phyloP scores from a whole-genome alignment of 2,888 invertebrate species.

The Neoitamus cyanurus region DNA sequence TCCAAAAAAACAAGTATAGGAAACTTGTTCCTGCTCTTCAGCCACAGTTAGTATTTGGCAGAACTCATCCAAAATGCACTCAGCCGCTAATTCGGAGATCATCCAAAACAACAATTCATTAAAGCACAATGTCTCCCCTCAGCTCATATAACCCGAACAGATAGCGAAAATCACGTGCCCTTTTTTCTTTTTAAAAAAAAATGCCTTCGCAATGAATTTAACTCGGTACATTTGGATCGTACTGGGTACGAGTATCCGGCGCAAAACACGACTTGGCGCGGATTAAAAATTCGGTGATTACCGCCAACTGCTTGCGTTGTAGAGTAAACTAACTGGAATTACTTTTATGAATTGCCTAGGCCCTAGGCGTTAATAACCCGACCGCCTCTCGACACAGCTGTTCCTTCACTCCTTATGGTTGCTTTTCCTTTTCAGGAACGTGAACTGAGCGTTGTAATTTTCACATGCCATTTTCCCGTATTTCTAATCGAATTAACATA shows the following conservation, averaged over 20 bases:
- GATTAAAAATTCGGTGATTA: neutral
- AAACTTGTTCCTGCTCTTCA: no score
- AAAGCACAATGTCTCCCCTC: conserved; percentile 11
- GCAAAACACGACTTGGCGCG: neutral
- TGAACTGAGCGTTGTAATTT: conserved; percentile 76
- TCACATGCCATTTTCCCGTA: conserved; percentile 74
- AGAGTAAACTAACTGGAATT: neutral
- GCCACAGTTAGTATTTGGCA: no score
- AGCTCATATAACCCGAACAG: conserved; percentile 14
- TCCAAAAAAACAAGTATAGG: no score
- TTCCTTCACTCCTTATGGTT: conserved; percentile 72
- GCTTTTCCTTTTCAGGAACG: conserved; percentile 76
- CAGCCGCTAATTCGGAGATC: neutral
- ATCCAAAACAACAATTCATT: neutral
- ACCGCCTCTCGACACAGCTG: no score
- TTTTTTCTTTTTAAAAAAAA: no score
- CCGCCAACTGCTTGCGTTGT: neutral
- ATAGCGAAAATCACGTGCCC: conserved; percentile 13
- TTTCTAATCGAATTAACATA: conserved; percentile 59
- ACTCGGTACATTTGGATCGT: neutral
- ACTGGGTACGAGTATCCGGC: neutral
- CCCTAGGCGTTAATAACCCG: neutral
- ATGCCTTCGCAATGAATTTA: conserved; percentile 31
- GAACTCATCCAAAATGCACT: neutral
- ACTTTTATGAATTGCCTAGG: neutral